Evolutionary conservation across 2,888 invertebrate genomes (phyloP).

Genomic region (Hyles lineata): DNA sequence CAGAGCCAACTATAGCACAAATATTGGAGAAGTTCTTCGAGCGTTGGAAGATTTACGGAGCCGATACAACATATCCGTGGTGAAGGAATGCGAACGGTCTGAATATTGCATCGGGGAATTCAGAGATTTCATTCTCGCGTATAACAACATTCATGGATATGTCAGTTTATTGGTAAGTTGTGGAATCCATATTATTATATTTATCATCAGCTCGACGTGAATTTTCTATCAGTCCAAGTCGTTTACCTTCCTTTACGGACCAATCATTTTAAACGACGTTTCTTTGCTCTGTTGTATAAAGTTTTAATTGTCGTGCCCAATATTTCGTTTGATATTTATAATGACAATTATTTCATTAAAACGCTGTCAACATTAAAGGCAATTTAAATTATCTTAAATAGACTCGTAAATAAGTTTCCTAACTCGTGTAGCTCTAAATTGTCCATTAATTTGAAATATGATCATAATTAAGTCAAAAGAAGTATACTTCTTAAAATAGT

Average conservation of each 20-base stretch:
- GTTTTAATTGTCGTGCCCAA: no score
- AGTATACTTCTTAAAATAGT: no score
- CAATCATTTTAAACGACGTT: no score
- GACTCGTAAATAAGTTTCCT: background rate
- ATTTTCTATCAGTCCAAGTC: no score
- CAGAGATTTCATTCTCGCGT: slow-evolving; percentile 85
- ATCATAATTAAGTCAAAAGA: no score
- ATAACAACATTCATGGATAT: slow-evolving; percentile 92
- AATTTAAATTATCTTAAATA: no score
- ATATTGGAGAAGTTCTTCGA: slow-evolving; percentile 68
- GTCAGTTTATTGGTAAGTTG: slow-evolving; percentile 90
- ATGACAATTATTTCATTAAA: no score
- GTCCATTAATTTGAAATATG: no score
- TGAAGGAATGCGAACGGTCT: slow-evolving; percentile 70
- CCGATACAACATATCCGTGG: slow-evolving; percentile 70
- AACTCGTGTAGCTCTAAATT: background rate
- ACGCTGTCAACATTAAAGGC: no score
- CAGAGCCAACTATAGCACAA: slow-evolving; percentile 60
- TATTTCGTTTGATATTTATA: no score
- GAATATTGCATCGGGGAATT: slow-evolving; percentile 86
- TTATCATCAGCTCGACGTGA: background rate
- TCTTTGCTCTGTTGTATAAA: no score
- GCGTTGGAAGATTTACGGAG: slow-evolving; percentile 69
- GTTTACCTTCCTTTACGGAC: no score
- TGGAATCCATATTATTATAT: slow-evolving; percentile 16